phyloP scores from a whole-genome alignment of 1,140 invertebrate genomes.

The Thalassaphorura encarpata region DNA sequence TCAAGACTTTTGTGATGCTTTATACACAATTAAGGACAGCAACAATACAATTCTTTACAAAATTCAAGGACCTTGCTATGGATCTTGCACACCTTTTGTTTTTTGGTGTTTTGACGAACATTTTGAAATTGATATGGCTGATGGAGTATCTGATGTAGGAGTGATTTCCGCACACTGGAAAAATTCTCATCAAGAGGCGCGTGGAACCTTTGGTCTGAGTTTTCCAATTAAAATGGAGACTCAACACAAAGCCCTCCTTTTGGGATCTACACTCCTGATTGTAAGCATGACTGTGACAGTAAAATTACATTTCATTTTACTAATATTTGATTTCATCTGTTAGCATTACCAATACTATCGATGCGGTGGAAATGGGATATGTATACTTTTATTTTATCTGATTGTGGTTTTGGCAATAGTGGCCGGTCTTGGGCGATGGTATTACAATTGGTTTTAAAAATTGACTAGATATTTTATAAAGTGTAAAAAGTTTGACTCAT shows the following conservation, averaged over 20 bases:
- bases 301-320: background rate
- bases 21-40: slow-evolving; percentile 10
- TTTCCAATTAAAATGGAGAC: slow-evolving; percentile 7
- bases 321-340: background rate
- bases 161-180: slow-evolving; percentile 15
- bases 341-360: slow-evolving; percentile 18
- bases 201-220: slow-evolving; percentile 5
- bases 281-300: background rate
- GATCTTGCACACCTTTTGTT: slow-evolving; percentile 12
- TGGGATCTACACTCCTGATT: slow-evolving; percentile 16
- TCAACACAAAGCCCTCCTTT: slow-evolving; percentile 12
- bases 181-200: slow-evolving; percentile 5
- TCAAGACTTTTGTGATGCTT: slow-evolving; percentile 9
- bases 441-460: too few relatives aligned
- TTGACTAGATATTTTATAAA: too few relatives aligned
- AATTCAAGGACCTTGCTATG: slow-evolving; percentile 24
- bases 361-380: slow-evolving; percentile 14
- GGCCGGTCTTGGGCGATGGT: too few relatives aligned
- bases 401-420: too few relatives aligned
- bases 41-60: slow-evolving; percentile 7
- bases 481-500: too few relatives aligned
- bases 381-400: too few relatives aligned
- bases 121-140: slow-evolving; percentile 18
- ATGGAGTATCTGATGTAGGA: slow-evolving; percentile 19
- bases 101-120: slow-evolving; percentile 24